Percentiles rank a stretch among this genome's conserved stretches.
These are phyloP conservation scores for Daubentonia madagascariensis DNA, from an alignment of 2,113 vertebrate genomes.

Conservation along the genomic window DNA sequence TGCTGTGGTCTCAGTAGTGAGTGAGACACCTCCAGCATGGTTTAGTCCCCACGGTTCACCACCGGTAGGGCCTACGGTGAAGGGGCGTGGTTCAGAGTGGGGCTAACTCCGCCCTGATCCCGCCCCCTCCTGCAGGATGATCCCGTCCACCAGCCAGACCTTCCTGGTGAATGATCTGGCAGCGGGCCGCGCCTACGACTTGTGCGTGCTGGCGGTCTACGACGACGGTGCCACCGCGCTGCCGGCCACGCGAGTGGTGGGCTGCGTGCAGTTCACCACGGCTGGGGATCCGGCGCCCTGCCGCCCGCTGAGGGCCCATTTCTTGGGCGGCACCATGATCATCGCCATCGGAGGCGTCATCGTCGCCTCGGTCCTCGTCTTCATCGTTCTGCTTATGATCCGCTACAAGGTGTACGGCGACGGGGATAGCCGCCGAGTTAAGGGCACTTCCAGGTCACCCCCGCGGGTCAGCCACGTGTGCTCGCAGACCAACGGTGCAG, in stretches of 20 bases:
- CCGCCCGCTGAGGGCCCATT: constrained; percentile 91
- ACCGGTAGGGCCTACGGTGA: not conserved
- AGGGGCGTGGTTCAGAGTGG: not conserved
- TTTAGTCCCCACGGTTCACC: not conserved
- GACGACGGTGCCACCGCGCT: constrained; percentile 91
- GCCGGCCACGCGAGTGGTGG: constrained; percentile 91
- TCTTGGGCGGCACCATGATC: constrained; percentile 96
- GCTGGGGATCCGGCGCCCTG: constrained; percentile 88
- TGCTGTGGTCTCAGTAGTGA: not conserved
- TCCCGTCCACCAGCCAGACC: constrained; percentile 92
- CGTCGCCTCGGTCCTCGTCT: constrained; percentile 94
- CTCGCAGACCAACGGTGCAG: constrained; percentile 91
- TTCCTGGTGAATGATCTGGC: constrained; percentile 95
- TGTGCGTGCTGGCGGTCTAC: constrained; percentile 94
- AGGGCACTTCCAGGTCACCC: constrained; percentile 79
- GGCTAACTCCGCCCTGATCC: not conserved
- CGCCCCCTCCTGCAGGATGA: constrained; percentile 85
- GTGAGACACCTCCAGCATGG: not conserved
- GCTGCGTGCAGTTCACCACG: constrained; percentile 93
- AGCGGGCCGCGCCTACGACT: constrained; percentile 91
- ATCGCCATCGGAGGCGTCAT: constrained; percentile 97
- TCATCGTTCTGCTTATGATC: constrained; percentile 97
- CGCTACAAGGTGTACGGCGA: constrained; percentile 93
- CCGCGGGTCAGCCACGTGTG: constrained; percentile 86
- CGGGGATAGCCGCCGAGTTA: constrained; percentile 78